Base-by-base conservation (phyloP, 1,140 invertebrate genomes). In the Eufriesea mexicana region DNA sequence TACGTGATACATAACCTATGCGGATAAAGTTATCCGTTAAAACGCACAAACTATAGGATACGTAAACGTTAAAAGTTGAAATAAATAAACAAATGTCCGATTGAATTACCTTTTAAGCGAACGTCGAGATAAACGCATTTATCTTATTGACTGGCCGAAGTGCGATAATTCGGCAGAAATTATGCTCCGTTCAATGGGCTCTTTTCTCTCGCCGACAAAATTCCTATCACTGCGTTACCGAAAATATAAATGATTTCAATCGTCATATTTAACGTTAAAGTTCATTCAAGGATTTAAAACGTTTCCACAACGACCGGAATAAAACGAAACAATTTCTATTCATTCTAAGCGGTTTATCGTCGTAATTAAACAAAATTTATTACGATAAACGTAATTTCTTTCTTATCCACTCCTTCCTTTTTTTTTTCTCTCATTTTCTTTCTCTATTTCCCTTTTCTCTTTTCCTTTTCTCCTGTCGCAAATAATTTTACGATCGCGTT, bases 131-230 rank as follows among this genome's bases (percentile, higher is more conserved):
- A 49, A 73, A 68, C 45, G 25, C 23, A 16, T 42, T 86, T 83
- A 71, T 77, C 67, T 72, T 62, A 68, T 76, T 62, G n/a, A 61
- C 47, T 25, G 23, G 4, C 28, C 12, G 6, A 47, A 28, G 5
- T 8, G 23, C 25, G 67, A 77, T 84, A 86, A 86, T 80, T 67
- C 57, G 0, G 35, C 47, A 72, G 18, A 76, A 84, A 81, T 55
- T 47, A 1, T 62, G 2, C 28, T 68, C 23, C 54, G 18, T 20
- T 49, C 47, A 72, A 76, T 23, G 6, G 23, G 14, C 51, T 55
- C 73, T 61, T 45, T 57, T 8, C 62, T 55, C 25, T 67, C 18
- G 10, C 28, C 7, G 35, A 83, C 20, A 51, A 49, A 20, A 62
- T 54, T 79, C 47, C 14, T 66, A 51, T 14, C 14, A 45, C n/a